A percentile compares a stretch with the other conserved stretches of the same genome.
phyloP scores from a whole-genome alignment of 2,113 vertebrate species.

The Pterocles gutturalis region DNA sequence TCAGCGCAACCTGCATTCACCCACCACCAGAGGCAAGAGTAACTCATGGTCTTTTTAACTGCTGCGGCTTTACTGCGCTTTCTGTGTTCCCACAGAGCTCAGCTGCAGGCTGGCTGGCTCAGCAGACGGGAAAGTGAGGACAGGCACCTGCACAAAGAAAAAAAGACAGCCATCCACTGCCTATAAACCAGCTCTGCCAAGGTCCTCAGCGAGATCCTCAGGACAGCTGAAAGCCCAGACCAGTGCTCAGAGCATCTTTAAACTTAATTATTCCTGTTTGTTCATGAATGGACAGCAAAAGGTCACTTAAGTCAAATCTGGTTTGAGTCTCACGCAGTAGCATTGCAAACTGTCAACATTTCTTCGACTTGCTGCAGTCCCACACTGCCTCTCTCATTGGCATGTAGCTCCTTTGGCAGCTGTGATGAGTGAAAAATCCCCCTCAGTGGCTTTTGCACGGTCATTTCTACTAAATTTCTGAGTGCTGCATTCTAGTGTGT shows the following conservation, averaged over 20 bases:
- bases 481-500: rapidly evolving
- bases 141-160: background rate
- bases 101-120: background rate
- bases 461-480: background rate
- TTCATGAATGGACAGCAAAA: background rate
- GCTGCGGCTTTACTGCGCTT: background rate
- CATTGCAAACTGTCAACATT: background rate
- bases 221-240: background rate
- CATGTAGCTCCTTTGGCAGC: background rate
- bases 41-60: background rate
- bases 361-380: background rate
- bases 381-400: background rate
- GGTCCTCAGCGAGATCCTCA: background rate
- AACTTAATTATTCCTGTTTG: background rate
- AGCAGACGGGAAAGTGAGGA: background rate
- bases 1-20: background rate
- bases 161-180: no score
- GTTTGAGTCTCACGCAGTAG: background rate
- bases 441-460: background rate
- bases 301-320: background rate
- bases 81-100: background rate
- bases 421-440: background rate
- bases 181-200: background rate
- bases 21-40: background rate
- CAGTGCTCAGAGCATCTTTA: background rate